A percentile compares a stretch with the other conserved stretches of the same genome.
Conservation (phyloP, 2,888 invertebrate genomes). For the Margaritifera margaritifera region DNA sequence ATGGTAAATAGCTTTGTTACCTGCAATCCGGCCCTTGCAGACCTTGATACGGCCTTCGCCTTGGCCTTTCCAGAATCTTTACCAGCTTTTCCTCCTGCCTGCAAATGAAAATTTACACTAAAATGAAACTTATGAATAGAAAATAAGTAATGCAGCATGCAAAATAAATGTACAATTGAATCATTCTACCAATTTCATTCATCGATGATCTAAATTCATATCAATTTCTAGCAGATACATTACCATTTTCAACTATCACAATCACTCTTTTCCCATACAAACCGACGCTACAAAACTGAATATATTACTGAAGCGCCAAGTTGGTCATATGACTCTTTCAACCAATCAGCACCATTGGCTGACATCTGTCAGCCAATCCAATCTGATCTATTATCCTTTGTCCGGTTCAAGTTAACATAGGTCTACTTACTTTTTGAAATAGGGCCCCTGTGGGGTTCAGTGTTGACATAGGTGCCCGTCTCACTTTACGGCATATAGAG, state of each 20-base stretch:
- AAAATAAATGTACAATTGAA: background rate
- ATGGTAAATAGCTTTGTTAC: conserved; percentile 74
- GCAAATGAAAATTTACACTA: conserved; percentile 39
- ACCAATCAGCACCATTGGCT: too few species aligned
- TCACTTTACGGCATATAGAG: too few species aligned
- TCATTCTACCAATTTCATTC: background rate
- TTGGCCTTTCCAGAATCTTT: conserved; percentile 99
- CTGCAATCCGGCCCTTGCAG: conserved; percentile 98
- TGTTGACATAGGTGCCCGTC: too few species aligned
- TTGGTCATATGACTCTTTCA: too few species aligned
- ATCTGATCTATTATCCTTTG: too few species aligned
- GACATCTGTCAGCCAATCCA: too few species aligned
- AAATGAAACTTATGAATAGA: conserved; percentile 16
- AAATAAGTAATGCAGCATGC: conserved; percentile 17
- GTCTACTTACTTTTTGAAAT: too few species aligned
- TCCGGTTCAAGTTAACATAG: too few species aligned
- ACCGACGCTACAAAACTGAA: conserved; percentile 43
- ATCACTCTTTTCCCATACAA: conserved; percentile 15
- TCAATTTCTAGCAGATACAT: background rate
- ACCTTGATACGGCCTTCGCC: conserved; percentile 92
- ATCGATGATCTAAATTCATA: conserved; percentile 10
- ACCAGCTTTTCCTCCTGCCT: conserved; percentile 99
- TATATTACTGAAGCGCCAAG: conserved; percentile 42
- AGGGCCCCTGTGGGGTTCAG: too few species aligned
- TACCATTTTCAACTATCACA: too few species aligned